Conservation (phyloP, 2,888 invertebrate species). For the Hesperia comma region DNA sequence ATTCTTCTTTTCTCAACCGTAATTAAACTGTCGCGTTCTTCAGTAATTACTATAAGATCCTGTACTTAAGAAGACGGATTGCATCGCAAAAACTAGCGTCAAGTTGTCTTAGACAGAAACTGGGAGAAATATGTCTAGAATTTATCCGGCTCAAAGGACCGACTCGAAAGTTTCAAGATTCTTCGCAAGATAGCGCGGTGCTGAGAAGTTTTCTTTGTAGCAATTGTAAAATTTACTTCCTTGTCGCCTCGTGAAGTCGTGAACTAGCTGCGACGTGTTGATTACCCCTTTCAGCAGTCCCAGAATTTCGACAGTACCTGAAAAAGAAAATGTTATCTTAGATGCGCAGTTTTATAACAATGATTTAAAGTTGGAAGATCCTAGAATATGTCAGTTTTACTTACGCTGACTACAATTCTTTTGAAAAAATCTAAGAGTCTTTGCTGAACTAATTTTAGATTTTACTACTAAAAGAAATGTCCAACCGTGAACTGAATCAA, state of each 20-base stretch:
- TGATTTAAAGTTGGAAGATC: constrained; percentile 30
- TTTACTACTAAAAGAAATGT: no score
- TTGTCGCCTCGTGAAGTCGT: constrained; percentile 43
- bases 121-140: constrained; percentile 43
- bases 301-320: constrained; percentile 53
- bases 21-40: constrained; percentile 30
- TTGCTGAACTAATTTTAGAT: neutral
- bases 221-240: constrained; percentile 57
- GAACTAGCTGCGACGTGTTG: constrained; percentile 46
- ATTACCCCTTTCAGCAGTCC: constrained; percentile 45
- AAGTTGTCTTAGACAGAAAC: constrained; percentile 38
- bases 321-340: constrained; percentile 44
- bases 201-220: constrained; percentile 55
- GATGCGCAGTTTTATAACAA: constrained; percentile 32
- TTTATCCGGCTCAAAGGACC: constrained; percentile 52
- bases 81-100: constrained; percentile 39
- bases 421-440: neutral
- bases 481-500: neutral
- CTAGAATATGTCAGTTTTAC: constrained; percentile 15
- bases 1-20: constrained; percentile 24
- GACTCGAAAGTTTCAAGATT: constrained; percentile 56
- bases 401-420: constrained; percentile 5
- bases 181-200: constrained; percentile 47
- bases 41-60: constrained; percentile 35
- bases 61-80: constrained; percentile 34